Evolutionary conservation across 2,113 vertebrate genomes (phyloP).

Genomic region (Dipodomys spectabilis): DNA sequence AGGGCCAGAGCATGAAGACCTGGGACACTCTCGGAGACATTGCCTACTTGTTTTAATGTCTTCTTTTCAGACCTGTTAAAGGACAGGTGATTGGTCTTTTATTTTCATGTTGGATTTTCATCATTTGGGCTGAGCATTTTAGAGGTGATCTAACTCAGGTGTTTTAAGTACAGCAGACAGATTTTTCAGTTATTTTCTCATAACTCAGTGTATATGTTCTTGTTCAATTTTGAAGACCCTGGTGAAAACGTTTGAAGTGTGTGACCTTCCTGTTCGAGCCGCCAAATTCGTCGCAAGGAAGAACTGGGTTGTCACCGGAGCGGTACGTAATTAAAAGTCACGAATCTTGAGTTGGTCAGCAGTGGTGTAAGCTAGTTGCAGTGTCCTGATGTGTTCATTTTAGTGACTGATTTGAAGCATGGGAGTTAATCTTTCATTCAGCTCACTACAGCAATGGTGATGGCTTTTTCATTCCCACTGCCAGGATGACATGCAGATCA

Average conservation of each 20-base stretch:
- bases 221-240: slow-evolving; percentile 90
- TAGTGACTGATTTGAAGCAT: neutral
- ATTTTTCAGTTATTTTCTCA: slow-evolving; percentile 47
- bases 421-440: neutral
- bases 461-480: slow-evolving; percentile 19
- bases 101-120: neutral
- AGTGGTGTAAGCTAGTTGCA: slow-evolving; percentile 2
- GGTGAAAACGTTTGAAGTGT: slow-evolving; percentile 99
- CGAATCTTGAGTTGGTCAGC: slow-evolving; percentile 15
- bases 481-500: slow-evolving; percentile 99
- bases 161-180: slow-evolving; percentile 16
- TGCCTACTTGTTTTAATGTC: slow-evolving; percentile 25
- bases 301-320: slow-evolving; percentile 99
- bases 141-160: slow-evolving; percentile 9
- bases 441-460: slow-evolving; percentile 29
- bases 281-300: slow-evolving; percentile 99
- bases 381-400: slow-evolving; percentile 16
- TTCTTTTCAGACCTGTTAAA: slow-evolving; percentile 29
- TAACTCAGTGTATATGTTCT: slow-evolving; percentile 1
- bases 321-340: slow-evolving; percentile 88
- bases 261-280: slow-evolving; percentile 98
- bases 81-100: neutral
- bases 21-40: neutral
- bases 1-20: neutral
- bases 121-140: slow-evolving; percentile 44